These are phyloP conservation scores for Watsonalla binaria DNA, from an alignment of 2,888 invertebrate species.

Conservation along the genomic window DNA sequence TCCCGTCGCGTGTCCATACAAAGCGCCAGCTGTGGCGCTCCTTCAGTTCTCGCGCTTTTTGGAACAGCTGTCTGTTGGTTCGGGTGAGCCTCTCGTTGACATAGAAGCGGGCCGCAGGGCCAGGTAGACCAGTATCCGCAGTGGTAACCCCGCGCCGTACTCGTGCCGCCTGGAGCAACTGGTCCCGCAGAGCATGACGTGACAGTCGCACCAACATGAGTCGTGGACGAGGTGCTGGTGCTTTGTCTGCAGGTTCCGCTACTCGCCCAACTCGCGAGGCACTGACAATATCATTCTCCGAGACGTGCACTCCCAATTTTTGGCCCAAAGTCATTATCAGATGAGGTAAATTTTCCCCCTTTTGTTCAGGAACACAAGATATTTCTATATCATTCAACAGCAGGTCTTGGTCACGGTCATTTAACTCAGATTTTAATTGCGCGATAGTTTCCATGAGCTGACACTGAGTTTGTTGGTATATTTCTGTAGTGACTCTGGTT, in stretches of 20 bases:
- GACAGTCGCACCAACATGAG: neutral
- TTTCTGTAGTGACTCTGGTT: neutral
- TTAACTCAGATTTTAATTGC: neutral
- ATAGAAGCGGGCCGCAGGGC: too few species aligned
- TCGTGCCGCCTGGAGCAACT: neutral
- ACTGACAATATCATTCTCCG: neutral
- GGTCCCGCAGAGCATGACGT: neutral
- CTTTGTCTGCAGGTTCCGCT: neutral
- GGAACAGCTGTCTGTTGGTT: too few species aligned
- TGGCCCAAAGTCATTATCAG: neutral
- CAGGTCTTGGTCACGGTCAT: neutral
- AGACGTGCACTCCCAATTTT: neutral
- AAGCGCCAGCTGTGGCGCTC: too few species aligned
- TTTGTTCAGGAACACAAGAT: neutral
- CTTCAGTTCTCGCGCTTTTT: too few species aligned
- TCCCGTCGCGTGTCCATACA: too few species aligned
- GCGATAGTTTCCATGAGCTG: neutral
- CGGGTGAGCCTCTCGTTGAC: too few species aligned
- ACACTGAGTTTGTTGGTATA: neutral
- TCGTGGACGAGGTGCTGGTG: neutral
- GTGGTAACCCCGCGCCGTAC: neutral
- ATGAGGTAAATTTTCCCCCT: neutral
- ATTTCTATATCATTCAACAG: neutral
- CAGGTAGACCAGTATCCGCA: neutral
- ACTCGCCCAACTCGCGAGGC: neutral